Base-by-base conservation (phyloP, 1,140 invertebrate genomes). In the Globodera rostochiensis region DNA sequence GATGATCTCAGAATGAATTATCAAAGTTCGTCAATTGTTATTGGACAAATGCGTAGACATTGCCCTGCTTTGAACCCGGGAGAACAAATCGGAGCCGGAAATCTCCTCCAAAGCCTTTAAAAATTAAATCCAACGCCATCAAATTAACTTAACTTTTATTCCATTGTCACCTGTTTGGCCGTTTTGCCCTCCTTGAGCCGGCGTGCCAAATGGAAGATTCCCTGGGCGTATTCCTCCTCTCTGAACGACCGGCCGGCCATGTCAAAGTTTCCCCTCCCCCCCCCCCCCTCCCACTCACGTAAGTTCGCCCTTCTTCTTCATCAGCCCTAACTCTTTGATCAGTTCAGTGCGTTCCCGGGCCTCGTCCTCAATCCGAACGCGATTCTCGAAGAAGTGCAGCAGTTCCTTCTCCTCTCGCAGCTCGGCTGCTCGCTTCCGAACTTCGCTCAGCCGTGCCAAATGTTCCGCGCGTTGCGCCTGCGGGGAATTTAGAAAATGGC, bases 361-460 rank as follows among this genome's bases (percentile, higher is more conserved):
- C 47, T 74, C 75, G 71, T 88, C 87, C 75, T 89, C 87, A 84
- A 85, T 88, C 11, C n/a, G 50, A n/a, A 81, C 67, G 13, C 88
- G 84, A 53, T 89, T 90, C 50, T 89, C 86, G 76, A 89, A 89
- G 84, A 89, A 89, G 74, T 80, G 74, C 36, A 89, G 69, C 15
- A 85, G 50, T 57, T 89, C 85, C 19, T 83, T 81, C 71, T 89
- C 76, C 21, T 82, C 79, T 25, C 82, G 74, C 49, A 85, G 53
- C 49, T 80, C 36, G 47, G 73, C 77, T 57, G 77, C 53, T 70
- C 84, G 82, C 21, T 83, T 70, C 69, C 77, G 66, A 53, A 88
- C 84, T 82, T 88, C 87, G 66, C 82, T 80, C 21, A 81, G 75
- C 57, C 83, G 74, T 69, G 88, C 67, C 49, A 77, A 60, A 25